Percentiles rank a stretch among this genome's conserved stretches.
phyloP scores from a whole-genome alignment of 2,113 vertebrate genomes.

The Alces alces region DNA sequence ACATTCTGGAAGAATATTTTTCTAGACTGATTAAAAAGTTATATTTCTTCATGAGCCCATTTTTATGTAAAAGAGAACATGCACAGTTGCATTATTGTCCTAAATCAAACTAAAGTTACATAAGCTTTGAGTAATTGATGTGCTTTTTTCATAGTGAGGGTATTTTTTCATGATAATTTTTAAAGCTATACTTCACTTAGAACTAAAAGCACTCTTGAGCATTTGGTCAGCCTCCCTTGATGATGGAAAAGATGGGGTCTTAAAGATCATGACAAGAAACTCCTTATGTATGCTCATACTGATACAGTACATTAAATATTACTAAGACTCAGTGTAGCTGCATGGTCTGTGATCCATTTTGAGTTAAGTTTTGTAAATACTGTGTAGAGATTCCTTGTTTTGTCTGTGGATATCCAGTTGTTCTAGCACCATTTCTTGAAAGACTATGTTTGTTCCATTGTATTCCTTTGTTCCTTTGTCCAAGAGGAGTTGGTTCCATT shows the following conservation, averaged over 20 bases:
- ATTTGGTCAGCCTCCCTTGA: not conserved
- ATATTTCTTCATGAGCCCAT: not conserved
- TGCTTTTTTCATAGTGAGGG: not conserved
- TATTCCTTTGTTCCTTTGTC: not conserved
- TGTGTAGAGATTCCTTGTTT: not conserved
- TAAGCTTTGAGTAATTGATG: not conserved
- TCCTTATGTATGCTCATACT: not conserved
- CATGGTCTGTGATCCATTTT: not conserved
- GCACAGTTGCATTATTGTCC: not conserved
- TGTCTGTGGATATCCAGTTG: not conserved
- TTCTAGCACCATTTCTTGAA: not conserved
- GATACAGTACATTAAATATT: not conserved
- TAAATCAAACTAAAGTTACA: not conserved
- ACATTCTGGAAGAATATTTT: not conserved
- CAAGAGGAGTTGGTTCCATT: not conserved
- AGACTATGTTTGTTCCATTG: not conserved
- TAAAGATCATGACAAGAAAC: not conserved
- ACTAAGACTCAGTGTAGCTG: not conserved
- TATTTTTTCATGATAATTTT: not conserved
- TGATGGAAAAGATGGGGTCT: not conserved
- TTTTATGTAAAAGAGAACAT: not conserved
- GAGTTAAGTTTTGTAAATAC: not conserved
- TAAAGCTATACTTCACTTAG: not conserved
- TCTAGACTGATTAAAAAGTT: not conserved
- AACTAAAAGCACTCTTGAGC: not conserved